Evolutionary conservation across 2,888 invertebrate species (phyloP), one percentile per base, ranked within the genome.

Genomic region (Meloe dianella): DNA sequence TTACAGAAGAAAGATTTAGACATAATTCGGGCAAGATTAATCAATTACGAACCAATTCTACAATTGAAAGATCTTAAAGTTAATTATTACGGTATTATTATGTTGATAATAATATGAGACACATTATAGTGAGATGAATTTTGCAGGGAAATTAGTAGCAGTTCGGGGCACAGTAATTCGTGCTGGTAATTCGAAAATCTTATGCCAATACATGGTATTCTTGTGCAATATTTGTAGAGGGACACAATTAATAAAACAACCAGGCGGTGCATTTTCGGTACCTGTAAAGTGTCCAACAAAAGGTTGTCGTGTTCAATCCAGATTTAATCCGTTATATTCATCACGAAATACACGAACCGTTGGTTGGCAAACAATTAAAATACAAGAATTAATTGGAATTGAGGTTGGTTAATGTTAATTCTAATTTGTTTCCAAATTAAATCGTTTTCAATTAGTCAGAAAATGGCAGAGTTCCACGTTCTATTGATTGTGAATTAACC

Each of bases 91-190:
- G 93, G 93, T 89, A 85, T 24, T 60, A 56, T 60, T 61, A 32
- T 58, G 41, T 57, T 64, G 47, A 60, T 58, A 47, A 30, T 22
- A 30, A 4, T 1, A 32, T 8, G 12, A 20, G n/a, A n/a, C n/a
- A 65, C 63, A 41, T 57, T 60, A 65, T 62, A 61, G 54, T 62
- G 65, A 58, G 32, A 47, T 74, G 56, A 66, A 61, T 51, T 60
- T 80, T 83, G 51, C 65, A 90, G 92, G 90, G 6, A 92, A 92
- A 83, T 81, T 96, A 71, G 90, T 95, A 27, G 89, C 92, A 29
- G 88, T 96, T 3, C 89, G 91, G 79, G 97, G 97, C 0, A 94
- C 94, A 54, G 93, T 97, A 0, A 92, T 93, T 68, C 88, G 92
- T 80, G 92, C 94, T 4, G 90, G 93, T 17, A 89, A 90, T 77